A percentile compares a stretch with the other conserved stretches of the same genome.
These are phyloP conservation scores for Aleiodes sp. DNA, from an alignment of 1,140 invertebrate species.

Conservation along the genomic window DNA sequence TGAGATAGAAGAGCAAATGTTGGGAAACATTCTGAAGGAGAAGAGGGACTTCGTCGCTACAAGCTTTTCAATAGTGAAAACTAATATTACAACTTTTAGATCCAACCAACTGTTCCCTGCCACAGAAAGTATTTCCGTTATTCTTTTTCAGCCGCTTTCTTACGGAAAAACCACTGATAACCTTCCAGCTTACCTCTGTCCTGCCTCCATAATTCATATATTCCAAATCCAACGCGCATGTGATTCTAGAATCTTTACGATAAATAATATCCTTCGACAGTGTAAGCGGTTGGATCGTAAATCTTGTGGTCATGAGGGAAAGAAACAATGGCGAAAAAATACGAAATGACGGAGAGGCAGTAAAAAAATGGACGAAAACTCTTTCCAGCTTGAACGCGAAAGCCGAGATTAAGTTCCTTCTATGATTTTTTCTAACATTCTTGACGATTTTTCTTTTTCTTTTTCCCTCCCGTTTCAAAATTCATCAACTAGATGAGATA, in stretches of 20 bases:
- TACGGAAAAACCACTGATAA: background rate
- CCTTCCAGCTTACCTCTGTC: background rate
- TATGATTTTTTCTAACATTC: conserved; percentile 10
- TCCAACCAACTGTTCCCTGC: conserved; percentile 29
- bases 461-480: background rate
- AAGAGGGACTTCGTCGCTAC: conserved; percentile 1
- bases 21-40: background rate
- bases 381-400: conserved; percentile 29
- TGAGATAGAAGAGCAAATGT: background rate
- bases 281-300: conserved; percentile 32
- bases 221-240: conserved; percentile 19
- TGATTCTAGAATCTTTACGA: conserved; percentile 27
- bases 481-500: conserved; percentile 16
- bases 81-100: conserved; percentile 37
- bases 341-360: background rate
- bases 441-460: background rate
- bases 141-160: background rate
- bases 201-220: conserved; percentile 38
- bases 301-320: conserved; percentile 21
- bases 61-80: conserved; percentile 38
- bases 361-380: conserved; percentile 25
- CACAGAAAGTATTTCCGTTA: conserved; percentile 19
- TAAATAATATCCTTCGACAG: conserved; percentile 37
- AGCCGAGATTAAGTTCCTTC: conserved; percentile 33
- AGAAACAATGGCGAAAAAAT: background rate